Evolutionary conservation across 2,888 invertebrate species (phyloP).

Genomic region (Allolobophora icterica): DNA sequence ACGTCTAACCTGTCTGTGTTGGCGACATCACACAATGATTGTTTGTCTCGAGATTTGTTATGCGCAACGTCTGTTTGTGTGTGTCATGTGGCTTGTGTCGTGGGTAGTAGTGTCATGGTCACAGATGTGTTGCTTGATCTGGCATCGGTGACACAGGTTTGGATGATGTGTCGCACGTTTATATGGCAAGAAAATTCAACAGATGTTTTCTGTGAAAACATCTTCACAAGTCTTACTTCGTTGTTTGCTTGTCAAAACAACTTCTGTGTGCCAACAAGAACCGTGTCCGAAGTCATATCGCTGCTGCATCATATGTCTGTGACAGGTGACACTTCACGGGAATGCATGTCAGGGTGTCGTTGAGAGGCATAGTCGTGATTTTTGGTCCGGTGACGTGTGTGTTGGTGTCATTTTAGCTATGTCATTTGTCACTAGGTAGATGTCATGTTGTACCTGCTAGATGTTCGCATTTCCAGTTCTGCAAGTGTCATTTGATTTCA

Average conservation of each 20-base stretch:
- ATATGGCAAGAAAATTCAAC: background rate
- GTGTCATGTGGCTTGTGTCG: background rate
- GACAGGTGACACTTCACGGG: background rate
- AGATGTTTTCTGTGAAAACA: background rate
- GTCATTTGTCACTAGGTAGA: background rate
- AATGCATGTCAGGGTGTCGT: background rate
- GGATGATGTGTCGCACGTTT: background rate
- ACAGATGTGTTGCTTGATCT: background rate
- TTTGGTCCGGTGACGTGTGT: background rate
- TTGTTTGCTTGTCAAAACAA: no score
- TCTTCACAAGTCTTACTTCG: background rate
- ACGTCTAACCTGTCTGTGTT: background rate
- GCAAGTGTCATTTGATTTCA: background rate
- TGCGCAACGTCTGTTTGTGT: background rate
- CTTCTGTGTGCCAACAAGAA: no score
- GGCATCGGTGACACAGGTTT: background rate
- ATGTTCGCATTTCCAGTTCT: background rate
- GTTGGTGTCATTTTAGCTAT: background rate
- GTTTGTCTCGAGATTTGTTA: background rate
- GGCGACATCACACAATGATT: background rate
- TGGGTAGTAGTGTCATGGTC: background rate
- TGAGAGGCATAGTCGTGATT: background rate
- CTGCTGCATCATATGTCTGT: background rate
- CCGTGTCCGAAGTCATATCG: background rate
- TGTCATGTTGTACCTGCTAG: background rate